phyloP scores from a whole-genome alignment of 2,797 vertebrate genomes.

The Poecilia picta region DNA sequence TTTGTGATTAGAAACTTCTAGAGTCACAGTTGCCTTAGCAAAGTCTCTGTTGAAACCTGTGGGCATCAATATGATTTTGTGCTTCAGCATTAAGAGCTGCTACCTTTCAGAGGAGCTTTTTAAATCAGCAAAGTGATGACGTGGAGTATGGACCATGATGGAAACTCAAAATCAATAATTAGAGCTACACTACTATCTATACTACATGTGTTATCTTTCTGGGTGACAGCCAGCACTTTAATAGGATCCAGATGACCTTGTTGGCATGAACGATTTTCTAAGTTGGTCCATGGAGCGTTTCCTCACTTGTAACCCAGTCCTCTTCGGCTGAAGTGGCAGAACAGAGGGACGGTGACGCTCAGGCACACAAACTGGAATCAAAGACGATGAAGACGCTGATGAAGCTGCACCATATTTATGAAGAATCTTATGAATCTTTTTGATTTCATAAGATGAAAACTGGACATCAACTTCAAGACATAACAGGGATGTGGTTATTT shows the following conservation, averaged over 20 bases:
- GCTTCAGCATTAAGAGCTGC: not conserved
- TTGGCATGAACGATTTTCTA: not conserved
- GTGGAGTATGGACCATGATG: not conserved
- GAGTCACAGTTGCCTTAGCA: not conserved
- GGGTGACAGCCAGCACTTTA: not conserved
- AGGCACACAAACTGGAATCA: slow-evolving; percentile 67
- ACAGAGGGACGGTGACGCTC: slow-evolving; percentile 65
- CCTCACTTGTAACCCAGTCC: slow-evolving; percentile 66
- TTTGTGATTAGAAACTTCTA: not conserved
- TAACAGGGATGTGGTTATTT: not conserved
- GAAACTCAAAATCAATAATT: not conserved
- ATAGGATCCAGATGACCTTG: not conserved
- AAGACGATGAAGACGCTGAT: slow-evolving; percentile 7
- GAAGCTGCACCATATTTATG: not conserved
- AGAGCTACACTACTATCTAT: not conserved
- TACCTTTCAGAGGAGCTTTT: not conserved
- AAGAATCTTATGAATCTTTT: not conserved
- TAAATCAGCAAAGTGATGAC: not conserved
- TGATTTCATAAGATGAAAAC: not conserved
- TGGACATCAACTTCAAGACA: not conserved
- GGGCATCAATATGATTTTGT: not conserved
- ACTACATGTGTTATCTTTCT: not conserved
- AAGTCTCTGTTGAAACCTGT: not conserved
- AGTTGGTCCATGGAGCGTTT: not conserved
- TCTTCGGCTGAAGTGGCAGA: slow-evolving; percentile 60